phyloP scores from a whole-genome alignment of 2,888 invertebrate species.

The Scaptomyza parva region DNA sequence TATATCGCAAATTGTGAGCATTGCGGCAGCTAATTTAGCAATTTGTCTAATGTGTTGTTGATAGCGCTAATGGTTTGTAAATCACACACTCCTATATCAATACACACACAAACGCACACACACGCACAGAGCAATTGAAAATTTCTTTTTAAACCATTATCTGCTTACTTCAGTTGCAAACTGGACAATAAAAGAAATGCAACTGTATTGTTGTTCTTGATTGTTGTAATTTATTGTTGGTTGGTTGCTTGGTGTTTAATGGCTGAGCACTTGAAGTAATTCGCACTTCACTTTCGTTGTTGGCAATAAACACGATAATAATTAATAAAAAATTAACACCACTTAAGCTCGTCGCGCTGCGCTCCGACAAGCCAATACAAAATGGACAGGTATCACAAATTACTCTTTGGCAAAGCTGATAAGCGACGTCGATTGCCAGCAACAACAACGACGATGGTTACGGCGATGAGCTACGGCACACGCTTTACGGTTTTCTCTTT shows the following conservation, averaged over 20 bases:
- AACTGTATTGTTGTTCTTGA: conserved; percentile 24
- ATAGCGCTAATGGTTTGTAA: conserved; percentile 77
- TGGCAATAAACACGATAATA: conserved; percentile 76
- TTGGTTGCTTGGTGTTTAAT: conserved; percentile 31
- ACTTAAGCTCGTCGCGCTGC: conserved; percentile 68
- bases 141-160: conserved; percentile 28
- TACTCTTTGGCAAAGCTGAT: conserved; percentile 76
- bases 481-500: conserved; percentile 24
- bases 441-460: conserved; percentile 12
- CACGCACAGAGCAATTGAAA: conserved; percentile 7
- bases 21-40: conserved; percentile 74
- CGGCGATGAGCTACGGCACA: conserved; percentile 36
- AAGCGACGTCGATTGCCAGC: conserved; percentile 63
- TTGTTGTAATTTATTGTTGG: conserved; percentile 54
- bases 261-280: conserved; percentile 57
- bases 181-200: conserved; percentile 25
- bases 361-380: conserved; percentile 66
- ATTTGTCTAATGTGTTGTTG: conserved; percentile 78
- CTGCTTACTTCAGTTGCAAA: conserved; percentile 30
- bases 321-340: conserved; percentile 81
- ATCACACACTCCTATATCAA: conserved; percentile 62
- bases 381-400: conserved; percentile 80
- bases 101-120: conserved; percentile 14
- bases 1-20: conserved; percentile 44
- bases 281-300: conserved; percentile 65